Conservation (phyloP, 2,888 invertebrate species). For the Agriopis leucophaearia region DNA sequence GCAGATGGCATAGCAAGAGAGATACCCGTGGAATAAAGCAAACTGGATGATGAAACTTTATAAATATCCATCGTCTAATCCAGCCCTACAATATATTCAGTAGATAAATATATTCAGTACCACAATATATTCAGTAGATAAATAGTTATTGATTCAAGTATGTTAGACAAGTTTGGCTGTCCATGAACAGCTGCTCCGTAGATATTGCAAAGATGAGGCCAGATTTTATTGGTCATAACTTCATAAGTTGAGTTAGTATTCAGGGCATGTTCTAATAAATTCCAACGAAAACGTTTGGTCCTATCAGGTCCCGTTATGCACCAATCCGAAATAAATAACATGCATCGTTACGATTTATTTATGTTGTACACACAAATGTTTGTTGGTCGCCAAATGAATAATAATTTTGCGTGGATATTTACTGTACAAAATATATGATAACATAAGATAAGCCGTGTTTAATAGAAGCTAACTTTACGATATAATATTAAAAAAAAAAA, state of each 20-base stretch:
- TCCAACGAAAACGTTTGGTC: slow-evolving; percentile 61
- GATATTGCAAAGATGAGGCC: slow-evolving; percentile 1
- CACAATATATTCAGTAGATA: too few species aligned
- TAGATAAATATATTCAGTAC: too few species aligned
- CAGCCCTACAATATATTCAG: neutral
- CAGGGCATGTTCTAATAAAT: slow-evolving; percentile 55
- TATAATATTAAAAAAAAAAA: too few species aligned
- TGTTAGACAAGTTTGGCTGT: neutral
- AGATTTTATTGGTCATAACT: slow-evolving; percentile 46
- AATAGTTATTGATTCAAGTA: neutral
- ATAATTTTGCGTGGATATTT: slow-evolving; percentile 56
- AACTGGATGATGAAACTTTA: too few species aligned
- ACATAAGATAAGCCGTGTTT: too few species aligned
- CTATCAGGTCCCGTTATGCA: slow-evolving; percentile 69
- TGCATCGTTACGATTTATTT: slow-evolving; percentile 63
- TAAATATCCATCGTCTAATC: neutral
- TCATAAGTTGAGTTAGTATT: slow-evolving; percentile 53
- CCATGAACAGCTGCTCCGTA: too few species aligned
- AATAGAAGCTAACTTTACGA: too few species aligned
- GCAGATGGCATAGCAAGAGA: too few species aligned
- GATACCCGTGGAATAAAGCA: too few species aligned
- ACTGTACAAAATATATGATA: slow-evolving; percentile 21
- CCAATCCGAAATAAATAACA: slow-evolving; percentile 72
- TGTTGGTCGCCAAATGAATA: slow-evolving; percentile 66
- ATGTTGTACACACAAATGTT: slow-evolving; percentile 59